Base-by-base conservation (phyloP, 2,797 vertebrate species). In the Cottoperca gobio region DNA sequence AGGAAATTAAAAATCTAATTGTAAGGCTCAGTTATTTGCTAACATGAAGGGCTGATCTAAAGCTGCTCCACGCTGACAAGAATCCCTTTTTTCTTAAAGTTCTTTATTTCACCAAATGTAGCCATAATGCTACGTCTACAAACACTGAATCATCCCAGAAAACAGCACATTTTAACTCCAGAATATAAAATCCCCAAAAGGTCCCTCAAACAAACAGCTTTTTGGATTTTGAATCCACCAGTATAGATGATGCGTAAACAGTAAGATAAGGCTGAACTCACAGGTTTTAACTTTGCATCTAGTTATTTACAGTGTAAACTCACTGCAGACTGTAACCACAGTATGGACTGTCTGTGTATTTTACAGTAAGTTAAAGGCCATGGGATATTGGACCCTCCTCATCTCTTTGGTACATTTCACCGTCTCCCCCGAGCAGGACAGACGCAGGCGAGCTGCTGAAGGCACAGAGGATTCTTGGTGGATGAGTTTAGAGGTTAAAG, bases 311-410 rank as follows among this genome's bases (percentile, higher is more conserved):
- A 45, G 23, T 24, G 46, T 66, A 21, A 37, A 35, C 26, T 64
- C 50, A 9, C 43, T 40, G 48, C 21, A 67, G 40, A 33, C 16
- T 60, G 70, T 74, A 70, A 74, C 74, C 64, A 39, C 5, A 31
- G n/a, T 0, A 0, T 0, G 55, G 48, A 43, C 33, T 21, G 40
- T 4, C 9, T 64, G n/a, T 45, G 61, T 17, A 23, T 8, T n/a
- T 19, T 24, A 8, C 21, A 45, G 21, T 1, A 13, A 11, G 40
- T 60, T 58, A 8, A 57, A 76, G 73, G 68, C 39, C 0, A 16
- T 2, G n/a, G 43, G 35, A n/a, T 2, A 40, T 3, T 3, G 17
- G 26, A 55, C n/a, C 19, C 49, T 16, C 26, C 13, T 5, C n/a
- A n/a, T 53, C 17, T 60, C 73, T 64, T 69, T 77, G 73, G 79